Evolutionary conservation across 2,797 vertebrate genomes (phyloP).

Genomic region (Pseudopleuronectes americanus): DNA sequence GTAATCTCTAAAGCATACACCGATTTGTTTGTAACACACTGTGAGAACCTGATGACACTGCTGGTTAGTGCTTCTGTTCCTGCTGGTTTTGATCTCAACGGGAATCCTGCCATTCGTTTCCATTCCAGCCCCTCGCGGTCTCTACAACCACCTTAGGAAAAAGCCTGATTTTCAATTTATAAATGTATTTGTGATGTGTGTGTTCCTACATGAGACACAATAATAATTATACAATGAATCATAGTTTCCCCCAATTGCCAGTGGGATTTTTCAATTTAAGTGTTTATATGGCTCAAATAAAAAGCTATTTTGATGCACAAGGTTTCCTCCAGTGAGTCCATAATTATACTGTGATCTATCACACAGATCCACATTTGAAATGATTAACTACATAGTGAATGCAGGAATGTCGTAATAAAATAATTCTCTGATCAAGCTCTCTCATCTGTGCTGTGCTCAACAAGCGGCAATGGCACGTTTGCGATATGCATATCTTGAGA

Average conservation of each 20-base stretch:
- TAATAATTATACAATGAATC: background rate
- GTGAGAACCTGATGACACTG: background rate
- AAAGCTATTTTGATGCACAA: slow-evolving; percentile 1
- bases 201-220: background rate
- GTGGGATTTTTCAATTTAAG: background rate
- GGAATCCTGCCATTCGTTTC: background rate
- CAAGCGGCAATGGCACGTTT: slow-evolving; percentile 9
- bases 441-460: slow-evolving; percentile 20
- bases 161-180: no score
- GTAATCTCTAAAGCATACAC: background rate
- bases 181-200: background rate
- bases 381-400: slow-evolving; percentile 20
- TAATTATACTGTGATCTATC: slow-evolving; percentile 20
- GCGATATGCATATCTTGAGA: slow-evolving; percentile 29
- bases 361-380: slow-evolving; percentile 18
- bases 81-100: background rate
- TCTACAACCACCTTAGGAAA: no score
- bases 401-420: background rate
- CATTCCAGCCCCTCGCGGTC: background rate
- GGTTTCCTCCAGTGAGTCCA: background rate
- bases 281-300: background rate
- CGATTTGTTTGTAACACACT: background rate
- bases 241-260: no score
- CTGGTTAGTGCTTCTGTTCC: background rate
- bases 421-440: slow-evolving; percentile 17